phyloP scores from a whole-genome alignment of 2,888 invertebrate genomes.

The Leptopilina myrica region DNA sequence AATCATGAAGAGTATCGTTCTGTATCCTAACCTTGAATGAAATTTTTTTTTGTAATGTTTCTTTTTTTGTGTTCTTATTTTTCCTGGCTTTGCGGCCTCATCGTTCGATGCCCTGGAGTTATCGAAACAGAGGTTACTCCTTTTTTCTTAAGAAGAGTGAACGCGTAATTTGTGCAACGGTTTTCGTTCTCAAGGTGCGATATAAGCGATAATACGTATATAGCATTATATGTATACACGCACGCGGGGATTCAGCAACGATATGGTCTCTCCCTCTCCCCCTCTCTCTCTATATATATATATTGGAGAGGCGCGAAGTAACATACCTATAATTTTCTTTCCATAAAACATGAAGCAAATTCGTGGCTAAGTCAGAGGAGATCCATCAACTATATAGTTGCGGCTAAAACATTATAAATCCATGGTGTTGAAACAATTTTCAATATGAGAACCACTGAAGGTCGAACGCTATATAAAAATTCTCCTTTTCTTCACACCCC shows the following conservation, averaged over 20 bases:
- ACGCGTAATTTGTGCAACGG: constrained; percentile 52
- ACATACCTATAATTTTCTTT: constrained; percentile 60
- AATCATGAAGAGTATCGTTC: neutral
- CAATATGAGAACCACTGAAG: constrained; percentile 29
- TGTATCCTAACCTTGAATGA: neutral
- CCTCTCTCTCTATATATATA: neutral
- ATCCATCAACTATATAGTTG: constrained; percentile 52
- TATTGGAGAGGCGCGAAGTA: constrained; percentile 49
- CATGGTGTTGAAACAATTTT: constrained; percentile 22
- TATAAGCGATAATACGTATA: constrained; percentile 41
- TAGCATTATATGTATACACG: constrained; percentile 26
- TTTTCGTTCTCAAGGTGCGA: constrained; percentile 49
- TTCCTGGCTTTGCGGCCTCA: neutral
- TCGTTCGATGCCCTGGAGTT: constrained; percentile 33
- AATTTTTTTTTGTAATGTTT: neutral
- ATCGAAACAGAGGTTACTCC: constrained; percentile 31
- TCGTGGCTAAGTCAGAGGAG: constrained; percentile 59
- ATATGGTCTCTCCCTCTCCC: constrained; percentile 30
- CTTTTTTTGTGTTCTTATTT: neutral
- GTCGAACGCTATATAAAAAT: constrained; percentile 23
- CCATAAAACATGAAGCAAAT: constrained; percentile 62
- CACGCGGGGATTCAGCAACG: constrained; percentile 46
- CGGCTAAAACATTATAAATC: constrained; percentile 38
- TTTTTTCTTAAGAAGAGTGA: constrained; percentile 12
- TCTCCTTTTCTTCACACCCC: constrained; percentile 4